phyloP scores from a whole-genome alignment of 2,113 vertebrate genomes.

The Cebidichthys violaceus region DNA sequence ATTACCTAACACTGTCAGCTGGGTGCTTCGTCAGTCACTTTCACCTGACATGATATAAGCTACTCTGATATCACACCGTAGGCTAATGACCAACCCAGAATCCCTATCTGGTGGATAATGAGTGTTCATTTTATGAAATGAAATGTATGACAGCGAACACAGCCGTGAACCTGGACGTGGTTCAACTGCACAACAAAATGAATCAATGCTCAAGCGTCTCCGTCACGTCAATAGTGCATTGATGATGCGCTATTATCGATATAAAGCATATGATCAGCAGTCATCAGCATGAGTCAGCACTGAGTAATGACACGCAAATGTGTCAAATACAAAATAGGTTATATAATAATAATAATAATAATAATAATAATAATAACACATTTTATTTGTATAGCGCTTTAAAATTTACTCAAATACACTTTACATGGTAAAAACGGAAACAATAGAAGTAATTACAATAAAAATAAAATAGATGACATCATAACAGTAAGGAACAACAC shows the following conservation, averaged over 20 bases:
- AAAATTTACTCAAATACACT: no score
- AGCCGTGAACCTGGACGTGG: neutral
- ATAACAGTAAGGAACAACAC: no score
- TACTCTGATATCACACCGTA: neutral
- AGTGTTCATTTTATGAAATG: neutral
- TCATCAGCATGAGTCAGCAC: slow-evolving; percentile 18
- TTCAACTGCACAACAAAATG: neutral
- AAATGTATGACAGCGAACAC: neutral
- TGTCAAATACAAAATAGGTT: neutral
- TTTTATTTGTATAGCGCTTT: no score
- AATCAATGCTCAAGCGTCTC: neutral
- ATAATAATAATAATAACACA: no score
- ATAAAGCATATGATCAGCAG: neutral
- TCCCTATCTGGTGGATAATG: neutral
- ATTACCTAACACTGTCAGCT: slow-evolving; percentile 43
- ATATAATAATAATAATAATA: neutral
- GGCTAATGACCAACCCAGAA: neutral
- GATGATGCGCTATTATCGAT: neutral
- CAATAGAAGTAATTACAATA: no score
- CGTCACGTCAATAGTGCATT: neutral
- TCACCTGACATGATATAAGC: neutral
- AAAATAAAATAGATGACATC: no score
- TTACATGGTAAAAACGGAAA: no score
- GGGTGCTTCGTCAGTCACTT: neutral
- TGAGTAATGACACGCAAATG: neutral